Evolutionary conservation across 2,113 vertebrate species (phyloP), one percentile per base, ranked within the genome.

Genomic region (Tor tambroides): DNA sequence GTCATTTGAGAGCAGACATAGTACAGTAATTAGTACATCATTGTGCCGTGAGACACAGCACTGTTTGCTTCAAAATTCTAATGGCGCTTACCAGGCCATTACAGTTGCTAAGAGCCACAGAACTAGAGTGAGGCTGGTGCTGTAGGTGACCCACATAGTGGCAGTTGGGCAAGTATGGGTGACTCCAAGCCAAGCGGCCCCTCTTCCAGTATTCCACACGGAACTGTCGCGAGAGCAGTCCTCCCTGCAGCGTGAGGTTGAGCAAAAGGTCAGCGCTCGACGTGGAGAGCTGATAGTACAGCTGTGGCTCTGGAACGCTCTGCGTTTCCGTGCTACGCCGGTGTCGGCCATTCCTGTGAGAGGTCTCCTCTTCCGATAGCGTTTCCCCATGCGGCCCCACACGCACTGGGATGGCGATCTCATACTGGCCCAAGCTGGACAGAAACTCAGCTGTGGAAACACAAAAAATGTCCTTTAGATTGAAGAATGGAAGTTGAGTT

Each of bases 91-190:
- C 98, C 97, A 99, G 95, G 92, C 98, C 98, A 0, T 99, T 98
- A 90, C 98, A 99, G 95, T 98, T 99, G 95, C 98, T 99, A 92
- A 99, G 96, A 88, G 98, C 98, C 54, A 99, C 98, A 83, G 96
- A 96, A 83, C 97, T 99, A 90, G 92, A 96, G 89, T 95, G 91
- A 0, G 96, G 94, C 85, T 96, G 97, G 87, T 97, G 96, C 91
- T 98, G 97, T 80, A 99, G 93, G 93, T 99, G 98, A 28, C 98
- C 98, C 0, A 96, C 94, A 0, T 99, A 99, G 93, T 98, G 97
- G 92, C 98, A 99, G 82, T 96, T 95, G 46, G 96, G 95, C 0
- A 95, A 95, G 93, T 97, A 97, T 0, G 96, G 96, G 46, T 96
- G 97, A 85, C 97, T 98, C 97, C 97, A 98, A 90, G 97, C 97